Percentiles rank a stretch among this genome's conserved stretches.
phyloP scores from a whole-genome alignment of 2,888 invertebrate genomes.

The Reticulitermes lucifugus region DNA sequence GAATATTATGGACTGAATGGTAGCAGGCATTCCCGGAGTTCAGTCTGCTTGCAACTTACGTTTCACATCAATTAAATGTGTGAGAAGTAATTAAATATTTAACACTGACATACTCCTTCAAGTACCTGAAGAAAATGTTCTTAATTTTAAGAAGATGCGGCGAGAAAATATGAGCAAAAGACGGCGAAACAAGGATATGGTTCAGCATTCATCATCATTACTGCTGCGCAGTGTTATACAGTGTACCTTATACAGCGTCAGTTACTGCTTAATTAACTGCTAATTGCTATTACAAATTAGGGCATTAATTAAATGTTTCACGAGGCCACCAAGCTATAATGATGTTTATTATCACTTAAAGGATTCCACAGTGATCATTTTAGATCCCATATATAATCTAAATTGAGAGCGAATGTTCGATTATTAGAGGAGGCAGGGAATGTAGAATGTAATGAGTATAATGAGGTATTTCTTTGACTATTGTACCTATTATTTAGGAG shows the following conservation, averaged over 20 bases:
- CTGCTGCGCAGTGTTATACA: neutral
- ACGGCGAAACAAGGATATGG: neutral
- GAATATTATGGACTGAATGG: no score
- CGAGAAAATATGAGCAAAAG: neutral
- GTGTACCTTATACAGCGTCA: neutral
- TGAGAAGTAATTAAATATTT: no score
- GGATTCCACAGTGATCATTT: neutral
- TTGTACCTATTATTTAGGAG: no score
- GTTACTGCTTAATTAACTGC: constrained; percentile 1
- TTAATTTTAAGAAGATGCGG: neutral
- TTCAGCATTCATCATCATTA: neutral
- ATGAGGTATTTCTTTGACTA: no score
- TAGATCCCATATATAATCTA: no score
- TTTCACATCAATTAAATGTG: no score
- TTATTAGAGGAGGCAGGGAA: no score
- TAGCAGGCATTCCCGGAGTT: no score
- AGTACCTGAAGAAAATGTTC: neutral
- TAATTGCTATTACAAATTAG: constrained; percentile 5
- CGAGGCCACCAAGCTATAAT: neutral
- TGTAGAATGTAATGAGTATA: no score
- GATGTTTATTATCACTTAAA: neutral
- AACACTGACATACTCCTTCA: no score
- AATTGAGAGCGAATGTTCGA: no score
- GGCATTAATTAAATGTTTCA: neutral
- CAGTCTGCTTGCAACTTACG: no score